These are phyloP conservation scores for Sardinella longiceps DNA, from an alignment of 2,797 vertebrate genomes.

Conservation along the genomic window DNA sequence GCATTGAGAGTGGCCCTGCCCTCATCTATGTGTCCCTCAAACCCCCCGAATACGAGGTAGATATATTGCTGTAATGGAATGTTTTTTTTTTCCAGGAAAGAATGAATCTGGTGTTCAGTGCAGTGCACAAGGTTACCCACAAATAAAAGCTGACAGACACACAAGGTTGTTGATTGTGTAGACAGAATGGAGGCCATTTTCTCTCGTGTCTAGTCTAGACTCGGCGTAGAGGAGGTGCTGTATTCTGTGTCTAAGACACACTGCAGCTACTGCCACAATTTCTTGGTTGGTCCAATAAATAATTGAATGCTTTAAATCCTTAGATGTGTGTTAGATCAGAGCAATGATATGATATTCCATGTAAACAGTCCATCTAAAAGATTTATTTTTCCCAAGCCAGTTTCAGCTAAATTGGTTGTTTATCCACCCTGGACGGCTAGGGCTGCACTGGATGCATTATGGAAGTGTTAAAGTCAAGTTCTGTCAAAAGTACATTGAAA, in stretches of 20 bases:
- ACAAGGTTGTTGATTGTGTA: not conserved
- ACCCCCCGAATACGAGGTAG: slow-evolving; percentile 68
- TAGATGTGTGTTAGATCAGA: not conserved
- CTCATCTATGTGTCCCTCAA: slow-evolving; percentile 65
- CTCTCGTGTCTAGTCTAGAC: too few relatives aligned
- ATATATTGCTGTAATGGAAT: not conserved
- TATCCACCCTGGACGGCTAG: too few relatives aligned
- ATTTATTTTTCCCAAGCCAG: too few relatives aligned
- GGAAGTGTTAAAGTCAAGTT: too few relatives aligned
- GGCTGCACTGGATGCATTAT: too few relatives aligned
- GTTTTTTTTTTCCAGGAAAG: not conserved
- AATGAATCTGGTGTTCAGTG: not conserved
- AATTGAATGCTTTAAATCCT: not conserved
- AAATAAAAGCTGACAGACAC: not conserved
- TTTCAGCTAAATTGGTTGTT: too few relatives aligned
- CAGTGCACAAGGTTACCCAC: not conserved
- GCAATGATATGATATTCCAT: too few relatives aligned
- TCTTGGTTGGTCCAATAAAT: not conserved
- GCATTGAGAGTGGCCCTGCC: slow-evolving; percentile 65
- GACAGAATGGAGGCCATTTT: not conserved
- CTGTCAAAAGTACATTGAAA: too few relatives aligned
- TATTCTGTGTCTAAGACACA: not conserved
- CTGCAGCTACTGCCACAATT: not conserved
- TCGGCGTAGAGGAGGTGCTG: not conserved
- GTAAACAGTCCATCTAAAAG: too few relatives aligned